Conservation (phyloP, 2,888 invertebrate genomes). For the Prosapia bicincta region DNA sequence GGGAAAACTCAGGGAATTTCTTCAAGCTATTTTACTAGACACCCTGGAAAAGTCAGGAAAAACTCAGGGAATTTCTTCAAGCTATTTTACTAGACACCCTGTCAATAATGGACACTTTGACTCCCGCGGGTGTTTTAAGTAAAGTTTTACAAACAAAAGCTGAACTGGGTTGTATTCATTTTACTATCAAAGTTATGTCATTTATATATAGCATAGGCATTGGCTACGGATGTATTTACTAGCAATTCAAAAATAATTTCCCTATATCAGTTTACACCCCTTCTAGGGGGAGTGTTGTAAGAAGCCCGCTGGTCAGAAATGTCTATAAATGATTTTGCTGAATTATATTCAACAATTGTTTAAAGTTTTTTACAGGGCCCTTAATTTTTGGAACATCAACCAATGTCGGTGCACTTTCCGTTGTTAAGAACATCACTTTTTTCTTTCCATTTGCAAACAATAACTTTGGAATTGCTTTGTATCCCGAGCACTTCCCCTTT, state of each 20-base stretch:
- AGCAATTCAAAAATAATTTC: no score
- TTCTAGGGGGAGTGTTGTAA: constrained; percentile 1
- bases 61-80: no score
- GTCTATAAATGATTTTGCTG: constrained; percentile 5
- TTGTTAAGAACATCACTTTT: constrained; percentile 8
- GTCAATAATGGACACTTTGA: no score
- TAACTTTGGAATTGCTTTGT: constrained; percentile 3
- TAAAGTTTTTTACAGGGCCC: constrained; percentile 1
- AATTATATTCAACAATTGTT: constrained; percentile 4
- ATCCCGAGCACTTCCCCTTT: neutral
- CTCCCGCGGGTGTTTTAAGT: no score
- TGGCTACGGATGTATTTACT: neutral
- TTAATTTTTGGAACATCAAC: constrained; percentile 1
- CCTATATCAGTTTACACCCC: neutral
- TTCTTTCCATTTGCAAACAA: constrained; percentile 6
- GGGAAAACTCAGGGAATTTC: no score
- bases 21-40: no score
- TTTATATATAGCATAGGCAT: neutral
- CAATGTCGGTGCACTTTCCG: neutral
- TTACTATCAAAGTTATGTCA: neutral
- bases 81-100: no score
- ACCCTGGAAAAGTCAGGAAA: no score
- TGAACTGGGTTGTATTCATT: neutral
- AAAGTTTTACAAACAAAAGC: no score
- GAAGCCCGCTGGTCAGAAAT: constrained; percentile 1